phyloP scores from a whole-genome alignment of 92 coral and sea anemone genomes.

The Zoanthus sociatus region DNA sequence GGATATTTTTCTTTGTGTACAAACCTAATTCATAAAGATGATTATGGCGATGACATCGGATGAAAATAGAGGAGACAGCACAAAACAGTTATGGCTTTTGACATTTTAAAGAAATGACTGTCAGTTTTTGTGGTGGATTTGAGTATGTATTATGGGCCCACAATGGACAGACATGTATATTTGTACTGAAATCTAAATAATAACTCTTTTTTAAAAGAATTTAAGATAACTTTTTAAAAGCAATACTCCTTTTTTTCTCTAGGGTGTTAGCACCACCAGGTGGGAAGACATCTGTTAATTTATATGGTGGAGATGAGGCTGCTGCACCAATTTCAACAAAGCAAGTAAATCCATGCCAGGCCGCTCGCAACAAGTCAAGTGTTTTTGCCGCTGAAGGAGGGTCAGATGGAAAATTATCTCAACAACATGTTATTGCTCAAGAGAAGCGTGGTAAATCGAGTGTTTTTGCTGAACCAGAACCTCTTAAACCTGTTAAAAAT shows the following conservation, averaged over 20 bases:
- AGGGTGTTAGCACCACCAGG: slow-evolving; percentile 99
- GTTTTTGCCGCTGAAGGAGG: slow-evolving; percentile 72
- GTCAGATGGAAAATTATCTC: slow-evolving; percentile 26
- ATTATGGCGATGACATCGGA: too few relatives aligned
- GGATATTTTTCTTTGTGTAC: too few relatives aligned
- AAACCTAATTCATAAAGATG: too few relatives aligned
- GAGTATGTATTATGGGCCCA: too few relatives aligned
- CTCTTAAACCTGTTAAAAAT: slow-evolving; percentile 33
- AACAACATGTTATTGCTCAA: slow-evolving; percentile 69
- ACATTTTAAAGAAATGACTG: too few relatives aligned
- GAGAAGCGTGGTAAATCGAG: slow-evolving; percentile 87
- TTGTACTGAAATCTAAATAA: too few relatives aligned
- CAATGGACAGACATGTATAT: too few relatives aligned
- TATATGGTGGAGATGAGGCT: slow-evolving; percentile 69
- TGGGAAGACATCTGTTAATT: slow-evolving; percentile 87
- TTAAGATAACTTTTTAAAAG: background rate
- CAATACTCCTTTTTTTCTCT: background rate
- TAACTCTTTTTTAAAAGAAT: too few relatives aligned
- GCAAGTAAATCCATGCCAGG: slow-evolving; percentile 83
- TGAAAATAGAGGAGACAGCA: too few relatives aligned
- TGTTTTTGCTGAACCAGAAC: slow-evolving; percentile 67
- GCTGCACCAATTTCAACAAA: slow-evolving; percentile 27
- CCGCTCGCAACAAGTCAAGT: slow-evolving; percentile 86
- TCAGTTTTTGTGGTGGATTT: too few relatives aligned
- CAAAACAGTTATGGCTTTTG: too few relatives aligned